Conservation (phyloP, 2,797 vertebrate genomes). For the Chiloscyllium punctatum region DNA sequence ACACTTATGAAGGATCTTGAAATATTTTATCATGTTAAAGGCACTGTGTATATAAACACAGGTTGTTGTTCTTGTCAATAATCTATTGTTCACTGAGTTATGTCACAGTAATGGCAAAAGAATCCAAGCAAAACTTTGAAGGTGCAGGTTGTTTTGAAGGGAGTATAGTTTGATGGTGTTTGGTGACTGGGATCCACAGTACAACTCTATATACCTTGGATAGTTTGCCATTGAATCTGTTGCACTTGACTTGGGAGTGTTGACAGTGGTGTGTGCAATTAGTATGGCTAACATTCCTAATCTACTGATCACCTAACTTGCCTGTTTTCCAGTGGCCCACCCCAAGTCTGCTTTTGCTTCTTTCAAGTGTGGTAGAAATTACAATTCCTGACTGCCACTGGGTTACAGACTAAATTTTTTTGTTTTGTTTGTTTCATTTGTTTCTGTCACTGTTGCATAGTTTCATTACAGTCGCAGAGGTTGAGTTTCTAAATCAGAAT, state of each 20-base stretch:
- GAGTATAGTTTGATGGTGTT: not conserved
- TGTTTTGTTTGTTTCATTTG: not conserved
- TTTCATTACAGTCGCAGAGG: not conserved
- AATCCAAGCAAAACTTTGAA: not conserved
- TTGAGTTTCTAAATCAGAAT: too few relatives aligned
- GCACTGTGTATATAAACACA: not conserved
- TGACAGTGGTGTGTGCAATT: not conserved
- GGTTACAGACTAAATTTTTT: not conserved
- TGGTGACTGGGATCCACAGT: not conserved
- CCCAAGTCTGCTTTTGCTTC: not conserved
- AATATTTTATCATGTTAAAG: not conserved
- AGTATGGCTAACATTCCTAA: not conserved
- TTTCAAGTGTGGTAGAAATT: not conserved
- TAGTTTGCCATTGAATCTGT: not conserved
- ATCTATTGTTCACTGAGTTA: not conserved
- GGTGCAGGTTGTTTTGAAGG: not conserved
- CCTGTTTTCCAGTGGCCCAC: not conserved
- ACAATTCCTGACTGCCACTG: not conserved
- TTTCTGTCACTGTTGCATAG: not conserved
- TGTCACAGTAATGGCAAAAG: too few relatives aligned
- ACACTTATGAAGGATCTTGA: not conserved
- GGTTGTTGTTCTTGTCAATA: not conserved
- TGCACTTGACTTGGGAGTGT: not conserved
- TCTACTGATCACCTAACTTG: not conserved
- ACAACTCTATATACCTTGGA: not conserved